Conservation (phyloP, 2,888 invertebrate genomes). For the Platycheirus albimanus region DNA sequence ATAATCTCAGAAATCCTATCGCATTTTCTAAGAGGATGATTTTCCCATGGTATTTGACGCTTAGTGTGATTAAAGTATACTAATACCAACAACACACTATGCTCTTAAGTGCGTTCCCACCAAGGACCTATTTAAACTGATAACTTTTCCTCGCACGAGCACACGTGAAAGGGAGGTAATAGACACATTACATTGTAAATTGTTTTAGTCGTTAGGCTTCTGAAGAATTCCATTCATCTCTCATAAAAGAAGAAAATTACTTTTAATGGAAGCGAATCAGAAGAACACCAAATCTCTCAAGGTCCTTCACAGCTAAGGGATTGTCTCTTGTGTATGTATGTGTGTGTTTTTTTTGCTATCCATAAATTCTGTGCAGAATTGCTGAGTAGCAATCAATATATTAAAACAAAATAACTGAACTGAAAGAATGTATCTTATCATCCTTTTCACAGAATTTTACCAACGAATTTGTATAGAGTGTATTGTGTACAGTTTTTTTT, state of each 20-base stretch:
- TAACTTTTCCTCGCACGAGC: slow-evolving; percentile 13
- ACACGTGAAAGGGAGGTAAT: slow-evolving; percentile 28
- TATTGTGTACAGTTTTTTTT: too few species aligned
- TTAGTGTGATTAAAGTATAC: slow-evolving; percentile 27
- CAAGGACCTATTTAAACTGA: slow-evolving; percentile 58
- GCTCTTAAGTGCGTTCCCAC: slow-evolving; percentile 36
- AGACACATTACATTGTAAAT: slow-evolving; percentile 30
- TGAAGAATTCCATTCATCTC: background rate
- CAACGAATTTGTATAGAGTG: too few species aligned
- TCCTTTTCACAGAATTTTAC: slow-evolving; percentile 1
- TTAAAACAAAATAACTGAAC: slow-evolving; percentile 19
- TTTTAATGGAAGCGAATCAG: slow-evolving; percentile 43
- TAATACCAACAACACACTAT: background rate
- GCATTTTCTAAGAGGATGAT: background rate
- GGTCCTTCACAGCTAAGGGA: background rate
- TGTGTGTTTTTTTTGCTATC: background rate
- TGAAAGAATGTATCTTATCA: slow-evolving; percentile 33
- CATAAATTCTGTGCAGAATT: slow-evolving; percentile 7
- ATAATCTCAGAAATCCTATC: slow-evolving; percentile 30
- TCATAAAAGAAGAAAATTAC: slow-evolving; percentile 36
- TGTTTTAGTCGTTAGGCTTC: slow-evolving; percentile 34
- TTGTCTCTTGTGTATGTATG: background rate
- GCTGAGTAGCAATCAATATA: slow-evolving; percentile 32
- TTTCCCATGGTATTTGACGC: background rate
- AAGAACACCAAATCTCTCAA: slow-evolving; percentile 7